phyloP scores from a whole-genome alignment of 2,888 invertebrate species.

The Rhaphigaster nebulosa region DNA sequence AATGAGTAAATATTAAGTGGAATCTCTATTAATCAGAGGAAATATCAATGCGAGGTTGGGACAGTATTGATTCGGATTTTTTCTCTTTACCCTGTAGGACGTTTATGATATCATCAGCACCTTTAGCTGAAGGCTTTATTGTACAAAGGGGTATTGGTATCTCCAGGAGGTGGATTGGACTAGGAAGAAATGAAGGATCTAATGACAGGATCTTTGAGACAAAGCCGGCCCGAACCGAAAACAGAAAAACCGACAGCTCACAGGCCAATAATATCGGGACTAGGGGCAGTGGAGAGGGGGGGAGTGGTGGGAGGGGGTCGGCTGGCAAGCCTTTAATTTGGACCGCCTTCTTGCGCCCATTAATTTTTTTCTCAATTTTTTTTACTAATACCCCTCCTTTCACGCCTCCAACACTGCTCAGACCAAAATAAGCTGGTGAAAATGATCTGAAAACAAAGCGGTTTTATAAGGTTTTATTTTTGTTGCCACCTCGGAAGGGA shows the following conservation, averaged over 20 bases:
- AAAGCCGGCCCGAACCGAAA: slow-evolving; percentile 4
- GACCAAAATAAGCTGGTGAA: slow-evolving; percentile 58
- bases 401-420: slow-evolving; percentile 55
- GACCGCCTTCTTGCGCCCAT: slow-evolving; percentile 58
- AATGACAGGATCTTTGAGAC: slow-evolving; percentile 35
- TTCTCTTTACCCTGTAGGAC: not conserved
- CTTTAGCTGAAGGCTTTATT: not conserved
- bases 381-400: slow-evolving; percentile 58
- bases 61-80: not conserved
- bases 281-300: not conserved
- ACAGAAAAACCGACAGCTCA: slow-evolving; percentile 23
- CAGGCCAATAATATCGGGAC: slow-evolving; percentile 36
- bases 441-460: slow-evolving; percentile 58
- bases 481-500: slow-evolving; percentile 43
- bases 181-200: not conserved
- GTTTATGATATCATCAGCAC: not conserved
- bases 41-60: not conserved
- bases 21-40: no score
- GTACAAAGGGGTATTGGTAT: not conserved
- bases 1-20: not conserved
- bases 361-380: slow-evolving; percentile 58
- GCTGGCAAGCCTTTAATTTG: slow-evolving; percentile 55
- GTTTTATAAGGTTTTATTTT: slow-evolving; percentile 54
- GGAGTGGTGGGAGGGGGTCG: not conserved
- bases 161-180: not conserved